Evolutionary conservation across 2,888 invertebrate species (phyloP).

Genomic region (Nemurella pictetii): DNA sequence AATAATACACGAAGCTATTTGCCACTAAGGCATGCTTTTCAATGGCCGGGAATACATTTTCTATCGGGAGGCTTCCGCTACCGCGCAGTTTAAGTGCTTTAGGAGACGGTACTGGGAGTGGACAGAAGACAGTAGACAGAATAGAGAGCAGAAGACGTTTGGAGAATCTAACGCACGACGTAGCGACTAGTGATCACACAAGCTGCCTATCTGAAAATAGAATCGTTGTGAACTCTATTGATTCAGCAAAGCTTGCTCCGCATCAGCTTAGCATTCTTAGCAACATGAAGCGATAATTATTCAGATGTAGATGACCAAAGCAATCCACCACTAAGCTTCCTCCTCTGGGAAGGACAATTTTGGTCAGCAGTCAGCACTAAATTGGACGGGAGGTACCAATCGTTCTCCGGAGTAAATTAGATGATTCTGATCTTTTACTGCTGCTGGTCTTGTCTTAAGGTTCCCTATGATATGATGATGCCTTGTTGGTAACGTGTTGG

Average conservation of each 20-base stretch:
- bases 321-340: neutral
- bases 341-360: neutral
- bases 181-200: too few species aligned
- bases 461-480: neutral
- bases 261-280: too few species aligned
- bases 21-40: neutral
- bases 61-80: neutral
- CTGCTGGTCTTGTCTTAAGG: neutral
- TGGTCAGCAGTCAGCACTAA: neutral
- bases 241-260: neutral
- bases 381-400: neutral
- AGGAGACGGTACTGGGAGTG: too few species aligned
- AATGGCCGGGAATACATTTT: neutral
- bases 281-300: neutral
- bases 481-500: slow-evolving; percentile 4
- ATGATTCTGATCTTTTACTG: neutral
- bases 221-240: neutral
- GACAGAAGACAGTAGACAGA: too few species aligned
- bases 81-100: neutral
- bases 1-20: neutral
- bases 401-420: neutral
- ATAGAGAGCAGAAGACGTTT: too few species aligned
- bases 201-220: neutral
- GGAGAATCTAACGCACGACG: neutral
- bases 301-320: neutral